These are phyloP conservation scores for Coregonus sp. DNA, from an alignment of 2,797 vertebrate genomes.

Conservation along the genomic window DNA sequence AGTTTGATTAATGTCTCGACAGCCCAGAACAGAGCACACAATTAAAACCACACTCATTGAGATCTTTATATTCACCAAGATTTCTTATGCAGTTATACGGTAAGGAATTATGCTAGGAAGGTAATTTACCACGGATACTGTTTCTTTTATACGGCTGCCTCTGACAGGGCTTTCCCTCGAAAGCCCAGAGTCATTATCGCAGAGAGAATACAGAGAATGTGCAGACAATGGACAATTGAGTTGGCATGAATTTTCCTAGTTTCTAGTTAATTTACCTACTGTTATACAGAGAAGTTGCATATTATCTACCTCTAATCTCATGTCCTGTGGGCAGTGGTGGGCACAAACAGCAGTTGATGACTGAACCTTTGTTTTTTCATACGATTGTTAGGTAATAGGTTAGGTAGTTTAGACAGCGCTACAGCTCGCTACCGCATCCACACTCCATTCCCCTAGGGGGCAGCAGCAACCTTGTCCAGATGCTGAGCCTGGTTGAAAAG, in stretches of 20 bases:
- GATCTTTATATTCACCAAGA: slow-evolving; percentile 60
- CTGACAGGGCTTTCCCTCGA: slow-evolving; percentile 12
- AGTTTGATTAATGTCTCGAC: slow-evolving; percentile 61
- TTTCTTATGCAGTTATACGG: slow-evolving; percentile 70
- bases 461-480: too few relatives aligned
- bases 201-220: not conserved
- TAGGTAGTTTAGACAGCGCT: too few relatives aligned
- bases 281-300: too few relatives aligned
- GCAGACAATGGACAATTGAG: not conserved
- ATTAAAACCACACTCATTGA: slow-evolving; percentile 52
- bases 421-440: too few relatives aligned
- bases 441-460: too few relatives aligned
- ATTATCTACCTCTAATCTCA: too few relatives aligned
- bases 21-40: slow-evolving; percentile 42
- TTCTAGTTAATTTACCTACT: not conserved
- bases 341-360: too few relatives aligned
- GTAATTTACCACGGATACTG: slow-evolving; percentile 39
- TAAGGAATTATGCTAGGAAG: slow-evolving; percentile 44
- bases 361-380: too few relatives aligned
- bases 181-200: not conserved
- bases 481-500: too few relatives aligned
- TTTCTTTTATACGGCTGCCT: slow-evolving; percentile 26
- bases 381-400: too few relatives aligned
- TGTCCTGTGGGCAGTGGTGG: too few relatives aligned
- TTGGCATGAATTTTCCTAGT: not conserved